Evolutionary conservation across 2,888 invertebrate genomes (phyloP).

Genomic region (Sphaerophoria rueppellii): DNA sequence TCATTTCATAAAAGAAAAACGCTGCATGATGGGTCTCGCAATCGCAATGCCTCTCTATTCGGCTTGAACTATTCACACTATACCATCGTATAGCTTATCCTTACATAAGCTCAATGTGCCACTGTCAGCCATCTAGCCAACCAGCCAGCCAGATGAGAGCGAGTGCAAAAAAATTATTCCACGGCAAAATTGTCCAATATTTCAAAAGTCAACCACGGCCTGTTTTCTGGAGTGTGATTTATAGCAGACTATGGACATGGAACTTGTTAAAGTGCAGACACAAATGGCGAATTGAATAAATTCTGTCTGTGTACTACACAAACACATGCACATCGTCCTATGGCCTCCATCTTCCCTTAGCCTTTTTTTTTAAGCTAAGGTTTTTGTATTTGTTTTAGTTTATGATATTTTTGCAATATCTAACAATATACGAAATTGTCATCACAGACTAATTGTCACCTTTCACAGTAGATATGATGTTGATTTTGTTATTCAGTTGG

Average conservation of each 20-base stretch:
- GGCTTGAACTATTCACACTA: slow-evolving; percentile 26
- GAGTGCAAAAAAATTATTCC: slow-evolving; percentile 37
- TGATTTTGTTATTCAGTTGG: slow-evolving; percentile 53
- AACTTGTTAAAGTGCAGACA: slow-evolving; percentile 71
- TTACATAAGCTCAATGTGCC: background rate
- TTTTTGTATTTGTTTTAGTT: background rate
- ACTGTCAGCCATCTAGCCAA: background rate
- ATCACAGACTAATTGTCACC: slow-evolving; percentile 68
- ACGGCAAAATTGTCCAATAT: slow-evolving; percentile 71
- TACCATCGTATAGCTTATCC: too few species aligned
- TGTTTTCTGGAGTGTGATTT: slow-evolving; percentile 67
- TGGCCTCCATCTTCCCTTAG: background rate
- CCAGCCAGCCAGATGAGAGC: slow-evolving; percentile 2
- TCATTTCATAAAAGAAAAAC: slow-evolving; percentile 71
- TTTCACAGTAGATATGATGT: slow-evolving; percentile 49
- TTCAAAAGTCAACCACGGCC: slow-evolving; percentile 73
- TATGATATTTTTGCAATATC: slow-evolving; percentile 41
- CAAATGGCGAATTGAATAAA: slow-evolving; percentile 61
- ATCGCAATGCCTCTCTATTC: background rate
- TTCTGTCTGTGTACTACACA: slow-evolving; percentile 35
- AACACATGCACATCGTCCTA: background rate
- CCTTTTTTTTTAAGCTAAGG: slow-evolving; percentile 9
- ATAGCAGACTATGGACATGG: slow-evolving; percentile 58
- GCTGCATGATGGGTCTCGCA: slow-evolving; percentile 17
- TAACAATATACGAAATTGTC: slow-evolving; percentile 51